Evolutionary conservation across 2,888 invertebrate species (phyloP), one percentile per base, ranked within the genome.

Genomic region (Pheosia tremula): DNA sequence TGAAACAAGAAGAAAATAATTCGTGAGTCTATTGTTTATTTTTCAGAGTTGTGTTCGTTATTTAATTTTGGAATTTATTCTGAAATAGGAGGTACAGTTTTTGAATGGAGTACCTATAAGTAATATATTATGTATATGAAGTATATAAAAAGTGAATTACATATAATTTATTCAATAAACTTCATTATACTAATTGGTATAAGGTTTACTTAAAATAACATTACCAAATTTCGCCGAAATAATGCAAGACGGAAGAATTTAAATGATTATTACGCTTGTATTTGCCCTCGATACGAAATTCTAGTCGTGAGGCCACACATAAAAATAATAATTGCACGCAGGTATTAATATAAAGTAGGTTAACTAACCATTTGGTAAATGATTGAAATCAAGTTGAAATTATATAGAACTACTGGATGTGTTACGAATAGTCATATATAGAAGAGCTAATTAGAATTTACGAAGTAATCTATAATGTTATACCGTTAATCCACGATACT

Each of bases 1-100:
- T 93, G 93, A 67, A 92, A 92, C 90, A 88, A 88, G 75, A 58
- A 63, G 79, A 69, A 62, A 54, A 57, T 53, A 11, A 63, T 63
- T 9, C 11, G 43, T 69, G 6, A 68, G 6, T 59, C 45, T 52
- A 61, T 56, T 62, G 60, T 62, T 66, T 39, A 45, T 55, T 39
- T 39, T 55, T 54, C 38, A 9, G 37, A 11, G 3, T 8, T 8
- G 10, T 50, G n/a, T 8, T 50, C n/a, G 1, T 24, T 24, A 24
- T 50, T 49, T n/a, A 13, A 13, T 49, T 50, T 50, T 47, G 11
- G 47, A 41, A 41, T 41, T 41, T 5, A 41, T 7, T 41, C 3
- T 41, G 41, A 7, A 41, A 41, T 41, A 41, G 8, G 41, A 41
- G 41, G 5, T 41, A 5, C 41, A 41, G 41, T 41, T 41, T 41